These are phyloP conservation scores for Heterocephalus glaber DNA, from an alignment of 2,113 vertebrate species.

Conservation along the genomic window DNA sequence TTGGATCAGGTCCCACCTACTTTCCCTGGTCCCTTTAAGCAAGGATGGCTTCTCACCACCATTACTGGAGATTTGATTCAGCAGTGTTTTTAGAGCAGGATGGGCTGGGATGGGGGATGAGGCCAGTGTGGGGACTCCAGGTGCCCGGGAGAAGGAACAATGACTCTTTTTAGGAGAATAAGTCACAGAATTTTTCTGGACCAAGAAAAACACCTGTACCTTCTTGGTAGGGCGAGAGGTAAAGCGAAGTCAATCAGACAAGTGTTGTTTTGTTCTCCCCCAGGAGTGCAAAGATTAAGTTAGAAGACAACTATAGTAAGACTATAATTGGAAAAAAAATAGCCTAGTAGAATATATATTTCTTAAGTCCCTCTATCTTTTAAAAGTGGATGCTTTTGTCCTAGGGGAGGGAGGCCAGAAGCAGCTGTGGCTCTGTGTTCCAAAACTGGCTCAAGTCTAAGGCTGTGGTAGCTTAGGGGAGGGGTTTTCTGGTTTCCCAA, in stretches of 20 bases:
- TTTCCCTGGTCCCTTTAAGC: neutral
- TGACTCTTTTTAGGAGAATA: neutral
- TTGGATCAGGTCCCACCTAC: neutral
- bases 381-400: neutral
- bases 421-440: neutral
- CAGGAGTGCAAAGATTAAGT: neutral
- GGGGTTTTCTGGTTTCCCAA: neutral
- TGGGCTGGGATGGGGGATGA: neutral
- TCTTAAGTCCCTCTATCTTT: neutral
- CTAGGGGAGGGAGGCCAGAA: neutral
- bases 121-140: neutral
- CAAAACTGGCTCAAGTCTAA: neutral
- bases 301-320: neutral
- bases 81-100: neutral
- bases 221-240: neutral
- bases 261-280: accelerated
- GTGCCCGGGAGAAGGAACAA: neutral
- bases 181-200: neutral
- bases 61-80: neutral
- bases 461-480: neutral
- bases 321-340: neutral
- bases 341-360: neutral
- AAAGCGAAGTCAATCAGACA: neutral
- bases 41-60: neutral
- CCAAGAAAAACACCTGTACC: neutral